Evolutionary conservation across 2,888 invertebrate genomes (phyloP), one percentile per base, ranked within the genome.

Genomic region (Eupithecia inturbata): DNA sequence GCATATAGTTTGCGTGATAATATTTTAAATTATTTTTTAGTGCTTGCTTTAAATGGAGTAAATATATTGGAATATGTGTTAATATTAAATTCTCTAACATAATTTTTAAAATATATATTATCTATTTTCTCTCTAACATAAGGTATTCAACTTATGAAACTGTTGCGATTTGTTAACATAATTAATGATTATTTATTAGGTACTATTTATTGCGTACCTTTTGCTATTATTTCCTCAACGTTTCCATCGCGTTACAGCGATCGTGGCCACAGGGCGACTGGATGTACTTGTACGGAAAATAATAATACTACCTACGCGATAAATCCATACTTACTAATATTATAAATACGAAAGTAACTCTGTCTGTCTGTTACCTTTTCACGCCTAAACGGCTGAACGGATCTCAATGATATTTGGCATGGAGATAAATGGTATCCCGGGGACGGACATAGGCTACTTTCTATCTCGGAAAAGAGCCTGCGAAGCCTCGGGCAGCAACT

Each of bases 1-100:
- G 53, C 53, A 53, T 53, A 53, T 53, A 26, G 57, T 57, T 57
- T 57, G 57, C 57, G 57, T 57, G 57, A 57, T 57, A 57, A 57
- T 57, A 57, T 14, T 57, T 22, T 57, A 57, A 57, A 12, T 57
- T 57, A 57, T 26, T 57, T 57, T 53, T 10, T 57, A 57, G 26
- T 57, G 26, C 26, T 57, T 53, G 49, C 49, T 57, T 57, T 57
- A 26, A 57, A 57, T 57, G 22, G n/a, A 53, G 49, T n/a, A 33
- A 7, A 1, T 36, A 10, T 22, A 10, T 22, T 53, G 12, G n/a
- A 57, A 57, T 26, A 57, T 57, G 22, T 57, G 57, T 57, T 57
- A 14, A 57, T 3, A 53, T 53, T 22, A 10, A 22, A 53, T 19
- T n/a, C n/a, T n/a, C n/a, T n/a, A n/a, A n/a, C n/a, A n/a, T n/a